Percentiles rank a stretch among this genome's conserved stretches.
These are phyloP conservation scores for Zapornia atra DNA, from an alignment of 2,113 vertebrate species.

Conservation along the genomic window DNA sequence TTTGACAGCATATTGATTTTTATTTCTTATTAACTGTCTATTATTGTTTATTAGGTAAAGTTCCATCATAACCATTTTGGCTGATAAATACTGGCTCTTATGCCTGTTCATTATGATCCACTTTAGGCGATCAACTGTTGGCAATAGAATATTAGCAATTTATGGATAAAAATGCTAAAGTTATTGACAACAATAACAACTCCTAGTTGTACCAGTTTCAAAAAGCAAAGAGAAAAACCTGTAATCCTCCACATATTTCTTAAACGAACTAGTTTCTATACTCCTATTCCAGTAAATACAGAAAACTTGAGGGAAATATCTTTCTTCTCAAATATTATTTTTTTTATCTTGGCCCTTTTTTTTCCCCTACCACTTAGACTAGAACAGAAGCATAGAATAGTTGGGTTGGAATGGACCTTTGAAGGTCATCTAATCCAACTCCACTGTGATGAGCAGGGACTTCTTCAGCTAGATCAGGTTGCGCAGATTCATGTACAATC, in stretches of 20 bases:
- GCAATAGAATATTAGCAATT: background rate
- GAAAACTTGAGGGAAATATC: background rate
- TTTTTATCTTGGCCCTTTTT: background rate
- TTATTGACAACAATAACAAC: background rate
- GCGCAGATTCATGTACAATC: too few species aligned
- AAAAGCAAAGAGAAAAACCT: background rate
- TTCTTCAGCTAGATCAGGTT: too few species aligned
- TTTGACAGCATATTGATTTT: conserved; percentile 33
- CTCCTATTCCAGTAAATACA: background rate
- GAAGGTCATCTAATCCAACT: too few species aligned
- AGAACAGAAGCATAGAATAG: too few species aligned
- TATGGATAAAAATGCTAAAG: background rate
- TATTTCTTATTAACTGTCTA: conserved; percentile 45
- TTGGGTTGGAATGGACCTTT: too few species aligned
- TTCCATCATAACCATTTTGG: background rate
- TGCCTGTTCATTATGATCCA: background rate
- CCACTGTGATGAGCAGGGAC: too few species aligned
- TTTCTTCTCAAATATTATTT: background rate
- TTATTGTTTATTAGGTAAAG: conserved; percentile 49
- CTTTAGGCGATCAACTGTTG: background rate
- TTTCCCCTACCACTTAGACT: background rate
- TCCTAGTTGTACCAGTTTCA: background rate
- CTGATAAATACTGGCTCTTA: background rate
- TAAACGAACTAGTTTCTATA: background rate
- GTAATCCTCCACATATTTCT: background rate